Conservation (phyloP, 2,888 invertebrate genomes). For the Euclidia mi region DNA sequence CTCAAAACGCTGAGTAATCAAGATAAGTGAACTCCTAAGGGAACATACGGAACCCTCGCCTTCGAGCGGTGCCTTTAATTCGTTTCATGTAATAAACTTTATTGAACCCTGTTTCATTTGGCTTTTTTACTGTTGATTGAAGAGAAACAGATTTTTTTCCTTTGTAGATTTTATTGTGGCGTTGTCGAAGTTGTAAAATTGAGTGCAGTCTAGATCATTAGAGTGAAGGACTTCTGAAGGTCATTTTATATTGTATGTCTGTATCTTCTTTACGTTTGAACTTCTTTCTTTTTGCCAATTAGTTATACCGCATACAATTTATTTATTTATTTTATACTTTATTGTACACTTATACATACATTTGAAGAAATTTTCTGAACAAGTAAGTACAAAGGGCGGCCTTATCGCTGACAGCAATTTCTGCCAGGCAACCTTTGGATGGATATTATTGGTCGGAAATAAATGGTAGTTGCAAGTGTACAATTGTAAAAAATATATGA, state of each 20-base stretch:
- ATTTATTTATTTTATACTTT: too few relatives aligned
- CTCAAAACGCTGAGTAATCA: conserved; percentile 58
- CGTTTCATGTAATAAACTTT: conserved; percentile 51
- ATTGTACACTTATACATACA: too few relatives aligned
- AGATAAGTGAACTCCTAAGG: conserved; percentile 56
- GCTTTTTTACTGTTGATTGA: conserved; percentile 52
- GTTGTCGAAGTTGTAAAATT: not conserved
- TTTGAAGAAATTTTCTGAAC: too few relatives aligned
- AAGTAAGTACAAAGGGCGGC: too few relatives aligned
- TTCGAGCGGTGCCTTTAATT: conserved; percentile 44
- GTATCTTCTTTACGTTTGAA: too few relatives aligned
- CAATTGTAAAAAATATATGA: too few relatives aligned
- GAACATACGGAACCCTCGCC: conserved; percentile 30
- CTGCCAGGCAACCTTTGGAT: too few relatives aligned
- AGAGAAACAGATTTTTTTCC: conserved; percentile 17
- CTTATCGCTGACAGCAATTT: too few relatives aligned
- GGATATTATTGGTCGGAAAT: too few relatives aligned
- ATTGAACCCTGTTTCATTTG: conserved; percentile 42
- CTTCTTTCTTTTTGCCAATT: too few relatives aligned
- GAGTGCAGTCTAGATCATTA: conserved; percentile 8
- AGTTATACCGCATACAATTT: too few relatives aligned
- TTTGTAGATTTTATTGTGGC: conserved; percentile 9
- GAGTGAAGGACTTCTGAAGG: not conserved
- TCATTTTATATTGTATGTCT: not conserved
- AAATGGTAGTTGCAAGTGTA: too few relatives aligned